These are phyloP conservation scores for Lithophane ornitopus DNA, from an alignment of 2,888 invertebrate species.

Conservation along the genomic window DNA sequence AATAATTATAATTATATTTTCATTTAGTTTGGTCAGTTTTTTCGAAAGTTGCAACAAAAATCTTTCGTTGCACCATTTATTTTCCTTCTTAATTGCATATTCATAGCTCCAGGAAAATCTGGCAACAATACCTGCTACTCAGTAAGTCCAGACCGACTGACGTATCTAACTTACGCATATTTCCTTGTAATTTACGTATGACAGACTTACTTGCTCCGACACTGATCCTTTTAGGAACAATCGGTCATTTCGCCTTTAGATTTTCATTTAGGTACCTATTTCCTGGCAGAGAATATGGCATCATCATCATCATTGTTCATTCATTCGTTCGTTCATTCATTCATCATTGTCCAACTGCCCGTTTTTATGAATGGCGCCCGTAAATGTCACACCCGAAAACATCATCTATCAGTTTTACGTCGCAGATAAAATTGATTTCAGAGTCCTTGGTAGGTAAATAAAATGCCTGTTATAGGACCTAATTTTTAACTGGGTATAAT, in stretches of 20 bases:
- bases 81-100: constrained; percentile 1
- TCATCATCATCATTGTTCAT: not conserved
- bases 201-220: not conserved
- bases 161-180: constrained; percentile 27
- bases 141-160: constrained; percentile 37
- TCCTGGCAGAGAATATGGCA: constrained; percentile 6
- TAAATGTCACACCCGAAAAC: no score
- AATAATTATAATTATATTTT: no score
- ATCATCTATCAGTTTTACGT: no score
- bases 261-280: constrained; percentile 6
- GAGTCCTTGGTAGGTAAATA: no score
- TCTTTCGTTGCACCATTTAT: not conserved
- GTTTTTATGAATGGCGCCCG: not conserved
- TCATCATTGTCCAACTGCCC: not conserved
- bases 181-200: constrained; percentile 35
- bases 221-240: constrained; percentile 13
- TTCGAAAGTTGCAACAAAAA: not conserved
- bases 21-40: not conserved
- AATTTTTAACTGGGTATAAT: no score
- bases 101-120: constrained; percentile 48
- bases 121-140: constrained; percentile 2
- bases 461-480: no score
- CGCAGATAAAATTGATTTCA: no score
- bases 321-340: not conserved
- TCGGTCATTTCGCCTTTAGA: not conserved